Conservation (phyloP, 2,113 vertebrate species). For the Bubo scandiacus region DNA sequence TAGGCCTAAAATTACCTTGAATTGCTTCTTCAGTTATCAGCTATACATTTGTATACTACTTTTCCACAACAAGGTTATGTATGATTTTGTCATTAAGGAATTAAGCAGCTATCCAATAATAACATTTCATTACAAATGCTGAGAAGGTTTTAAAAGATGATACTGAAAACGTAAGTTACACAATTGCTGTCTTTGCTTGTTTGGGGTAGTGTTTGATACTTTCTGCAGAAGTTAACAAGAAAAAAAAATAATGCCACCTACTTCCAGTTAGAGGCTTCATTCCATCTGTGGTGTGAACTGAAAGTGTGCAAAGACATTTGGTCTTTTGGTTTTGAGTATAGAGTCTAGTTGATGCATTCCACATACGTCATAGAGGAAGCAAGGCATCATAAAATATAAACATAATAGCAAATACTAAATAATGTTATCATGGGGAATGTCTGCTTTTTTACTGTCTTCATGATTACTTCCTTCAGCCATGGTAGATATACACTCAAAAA, state of each 20-base stretch:
- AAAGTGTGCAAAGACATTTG: not conserved
- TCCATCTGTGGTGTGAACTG: not conserved
- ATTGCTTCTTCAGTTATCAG: not conserved
- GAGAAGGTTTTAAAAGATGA: not conserved
- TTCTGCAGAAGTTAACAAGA: not conserved
- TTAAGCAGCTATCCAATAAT: not conserved
- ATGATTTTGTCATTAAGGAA: not conserved
- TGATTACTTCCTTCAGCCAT: not conserved
- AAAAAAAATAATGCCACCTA: not conserved
- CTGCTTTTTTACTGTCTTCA: not conserved
- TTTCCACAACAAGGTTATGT: not conserved
- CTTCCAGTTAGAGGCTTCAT: not conserved
- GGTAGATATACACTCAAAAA: not conserved
- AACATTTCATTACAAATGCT: not conserved
- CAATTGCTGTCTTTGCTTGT: not conserved
- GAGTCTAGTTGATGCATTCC: not conserved
- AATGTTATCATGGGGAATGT: not conserved
- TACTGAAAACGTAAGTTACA: not conserved
- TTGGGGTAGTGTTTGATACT: not conserved
- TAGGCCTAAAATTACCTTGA: not conserved
- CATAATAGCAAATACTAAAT: not conserved
- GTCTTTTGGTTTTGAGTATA: not conserved
- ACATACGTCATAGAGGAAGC: not conserved
- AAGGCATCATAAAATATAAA: not conserved
- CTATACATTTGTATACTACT: not conserved